Conservation (phyloP, 2,113 vertebrate genomes). For the Callopanchax toddi region DNA sequence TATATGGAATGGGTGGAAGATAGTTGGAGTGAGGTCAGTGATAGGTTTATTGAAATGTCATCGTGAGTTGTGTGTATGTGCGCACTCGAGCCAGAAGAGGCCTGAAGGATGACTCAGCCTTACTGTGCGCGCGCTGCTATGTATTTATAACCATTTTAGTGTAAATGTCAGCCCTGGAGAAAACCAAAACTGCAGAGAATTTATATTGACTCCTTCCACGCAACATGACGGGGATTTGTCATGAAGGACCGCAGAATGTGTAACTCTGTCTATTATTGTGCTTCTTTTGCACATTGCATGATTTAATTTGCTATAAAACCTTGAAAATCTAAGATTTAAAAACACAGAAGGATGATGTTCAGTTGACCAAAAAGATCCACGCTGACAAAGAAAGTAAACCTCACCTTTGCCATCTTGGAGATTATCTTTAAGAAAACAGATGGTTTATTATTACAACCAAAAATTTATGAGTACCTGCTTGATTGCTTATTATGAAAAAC, state of each 20-base stretch:
- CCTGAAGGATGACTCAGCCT: constrained; percentile 30
- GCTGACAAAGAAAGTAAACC: too few relatives aligned
- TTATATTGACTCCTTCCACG: constrained; percentile 1
- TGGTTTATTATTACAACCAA: too few relatives aligned
- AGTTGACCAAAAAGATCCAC: too few relatives aligned
- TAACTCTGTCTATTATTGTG: background rate
- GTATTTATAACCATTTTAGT: background rate
- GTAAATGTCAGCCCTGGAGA: constrained; percentile 7
- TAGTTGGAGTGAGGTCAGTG: constrained; percentile 43
- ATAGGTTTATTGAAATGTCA: constrained; percentile 61
- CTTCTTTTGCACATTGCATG: background rate
- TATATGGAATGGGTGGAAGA: constrained; percentile 45
- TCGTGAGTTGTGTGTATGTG: constrained; percentile 26
- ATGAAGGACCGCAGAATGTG: background rate
- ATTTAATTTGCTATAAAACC: too few relatives aligned
- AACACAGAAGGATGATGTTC: too few relatives aligned
- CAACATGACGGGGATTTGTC: background rate
- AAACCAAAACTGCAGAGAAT: constrained; percentile 10
- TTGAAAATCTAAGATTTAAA: too few relatives aligned
- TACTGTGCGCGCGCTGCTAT: constrained; percentile 14
- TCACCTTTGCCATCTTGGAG: too few relatives aligned
- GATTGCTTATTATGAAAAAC: too few relatives aligned
- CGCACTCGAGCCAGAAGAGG: constrained; percentile 8
- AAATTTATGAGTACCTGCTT: too few relatives aligned
- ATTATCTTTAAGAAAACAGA: too few relatives aligned